Base-by-base conservation (phyloP, 1,140 invertebrate genomes). In the Cherax destructor region DNA sequence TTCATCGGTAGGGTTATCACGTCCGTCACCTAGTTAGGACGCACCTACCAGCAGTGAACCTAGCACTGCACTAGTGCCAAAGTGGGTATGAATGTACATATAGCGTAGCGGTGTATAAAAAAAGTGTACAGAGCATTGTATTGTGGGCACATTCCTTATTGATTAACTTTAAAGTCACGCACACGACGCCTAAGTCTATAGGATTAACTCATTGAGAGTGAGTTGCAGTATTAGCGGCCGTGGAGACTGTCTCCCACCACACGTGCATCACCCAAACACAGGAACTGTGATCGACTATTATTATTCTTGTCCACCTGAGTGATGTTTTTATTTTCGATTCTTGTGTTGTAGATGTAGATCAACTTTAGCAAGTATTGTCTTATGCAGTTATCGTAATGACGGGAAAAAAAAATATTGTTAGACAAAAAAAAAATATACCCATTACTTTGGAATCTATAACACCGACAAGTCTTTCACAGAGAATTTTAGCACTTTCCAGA, bases 391-490 rank as follows among this genome's bases (percentile, higher is more conserved):
- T 65, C 13, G 18, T 13, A 65, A 65, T 65, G 61, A 65, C 21
- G 13, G 30, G n/a, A n/a, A n/a, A 41, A 41, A 2, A 41, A 21
- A 65, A 21, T 65, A 65, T 65, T 65, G 61, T 65, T 65, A 65
- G 61, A 65, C 41, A 50, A 79, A 52, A 49, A 52, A 49, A 52
- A 79, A 47, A 41, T 41, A 41, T 52, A 79, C 47, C 18, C 61
- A 65, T 81, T 81, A 56, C 47, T 24, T 65, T 56, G 72, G 41
- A 88, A 81, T 52, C n/a, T 52, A 81, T 80, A 88, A 88, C 86
- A 81, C 86, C 86, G 72, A 69, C 79, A 88, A 88, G 86, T 88
- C 86, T 88, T 88, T 88, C 86, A 88, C 86, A 88, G 79, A 88
- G 65, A 56, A 24, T 11, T 81, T 56, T 86, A 86, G 61, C 24